These are phyloP conservation scores for Lordiphosa collinella DNA, from an alignment of 1,140 invertebrate genomes.

Conservation along the genomic window DNA sequence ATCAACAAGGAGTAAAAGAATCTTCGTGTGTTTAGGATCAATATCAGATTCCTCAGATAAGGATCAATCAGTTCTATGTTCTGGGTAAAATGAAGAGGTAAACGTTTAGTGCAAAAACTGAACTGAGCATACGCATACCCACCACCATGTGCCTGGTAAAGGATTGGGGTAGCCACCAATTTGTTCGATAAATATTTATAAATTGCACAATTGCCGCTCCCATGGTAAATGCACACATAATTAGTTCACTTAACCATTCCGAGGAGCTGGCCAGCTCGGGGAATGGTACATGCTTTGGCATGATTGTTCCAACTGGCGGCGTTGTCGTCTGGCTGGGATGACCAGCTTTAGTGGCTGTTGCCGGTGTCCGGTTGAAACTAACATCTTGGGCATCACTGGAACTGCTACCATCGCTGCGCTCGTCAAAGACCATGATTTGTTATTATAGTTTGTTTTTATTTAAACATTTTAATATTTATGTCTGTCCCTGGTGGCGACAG, in stretches of 20 bases:
- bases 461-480: no score
- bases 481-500: no score
- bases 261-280: conserved; percentile 91
- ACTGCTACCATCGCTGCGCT: conserved; percentile 62
- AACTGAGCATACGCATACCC: conserved; percentile 61
- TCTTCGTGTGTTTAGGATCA: conserved; percentile 88
- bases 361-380: conserved; percentile 30
- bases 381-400: conserved; percentile 53
- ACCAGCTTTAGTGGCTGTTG: conserved; percentile 15
- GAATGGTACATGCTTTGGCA: conserved; percentile 90
- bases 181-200: conserved; percentile 95
- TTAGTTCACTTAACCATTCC: conserved; percentile 91
- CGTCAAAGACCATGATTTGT: conserved; percentile 51
- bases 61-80: conserved; percentile 97
- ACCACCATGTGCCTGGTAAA: conserved; percentile 94
- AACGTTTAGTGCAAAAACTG: neutral
- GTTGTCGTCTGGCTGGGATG: conserved; percentile 17
- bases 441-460: no score
- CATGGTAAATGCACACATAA: conserved; percentile 90
- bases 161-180: conserved; percentile 98
- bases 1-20: conserved; percentile 84
- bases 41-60: conserved; percentile 90
- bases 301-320: conserved; percentile 34
- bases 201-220: conserved; percentile 91
- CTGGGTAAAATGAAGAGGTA: conserved; percentile 82